Evolutionary conservation across 2,888 invertebrate species (phyloP), one percentile per base, ranked within the genome.

Genomic region (Arctia plantaginis): DNA sequence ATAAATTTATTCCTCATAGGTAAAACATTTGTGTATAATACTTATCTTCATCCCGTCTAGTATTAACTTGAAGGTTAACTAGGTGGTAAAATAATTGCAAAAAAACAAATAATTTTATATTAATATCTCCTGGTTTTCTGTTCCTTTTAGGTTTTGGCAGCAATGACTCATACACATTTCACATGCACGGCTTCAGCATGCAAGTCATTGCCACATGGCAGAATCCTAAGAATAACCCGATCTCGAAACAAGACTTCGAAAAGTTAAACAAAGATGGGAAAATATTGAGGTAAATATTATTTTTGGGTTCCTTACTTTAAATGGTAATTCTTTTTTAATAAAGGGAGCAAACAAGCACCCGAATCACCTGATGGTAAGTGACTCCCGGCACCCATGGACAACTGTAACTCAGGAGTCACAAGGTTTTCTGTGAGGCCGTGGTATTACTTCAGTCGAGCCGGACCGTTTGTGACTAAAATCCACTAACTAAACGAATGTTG

Each of bases 141-240:
- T n/a, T 41, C 7, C 27, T 91, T 89, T n/a, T 86, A 96, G 96
- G 96, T 81, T 93, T 90, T 65, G 94, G 92, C 72, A 95, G 94
- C 79, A 96, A 96, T 76, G 93, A 91, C 69, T 94, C 96, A 0
- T 96, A 96, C 81, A 96, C 96, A 0, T 97, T 97, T 84, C 97
- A 97, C 82, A 90, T 97, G 83, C 97, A 97, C 80, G 97, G 97
- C 0, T 92, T 93, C 75, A 91, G 90, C 15, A 95, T 96, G 91
- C 93, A 96, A 80, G 93, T 97, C 1, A 83, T 97, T 15, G 92
- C 95, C 1, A 93, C 93, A 0, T 92, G 93, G 86, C 89, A 90
- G 73, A 90, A 87, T 74, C 88, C 90, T 35, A 91, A 93, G 39
- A 86, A 89, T 3, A 87, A 83, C 23, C 92, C 96, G 3, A 84